Conservation (phyloP, 2,113 vertebrate genomes). For the Chamaea fasciata region DNA sequence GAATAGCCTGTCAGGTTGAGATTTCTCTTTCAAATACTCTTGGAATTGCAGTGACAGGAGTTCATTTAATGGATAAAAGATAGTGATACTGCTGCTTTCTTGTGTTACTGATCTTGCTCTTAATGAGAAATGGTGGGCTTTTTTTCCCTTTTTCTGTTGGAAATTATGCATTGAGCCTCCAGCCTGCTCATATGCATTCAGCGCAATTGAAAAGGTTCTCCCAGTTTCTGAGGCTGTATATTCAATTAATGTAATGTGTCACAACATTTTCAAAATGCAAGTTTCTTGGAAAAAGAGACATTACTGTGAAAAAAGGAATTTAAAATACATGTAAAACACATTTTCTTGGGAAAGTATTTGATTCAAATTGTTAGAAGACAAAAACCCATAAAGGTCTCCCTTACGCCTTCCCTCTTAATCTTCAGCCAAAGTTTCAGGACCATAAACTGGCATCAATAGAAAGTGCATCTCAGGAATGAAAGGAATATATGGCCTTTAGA, state of each 20-base stretch:
- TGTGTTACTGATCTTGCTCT: background rate
- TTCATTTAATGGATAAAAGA: background rate
- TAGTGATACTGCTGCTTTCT: background rate
- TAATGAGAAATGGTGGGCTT: background rate
- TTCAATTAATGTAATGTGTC: conserved; percentile 63
- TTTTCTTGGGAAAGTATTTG: background rate
- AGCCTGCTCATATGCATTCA: conserved; percentile 8
- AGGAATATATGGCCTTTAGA: conserved; percentile 39
- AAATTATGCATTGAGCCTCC: background rate
- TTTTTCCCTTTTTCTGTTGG: background rate
- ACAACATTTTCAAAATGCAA: conserved; percentile 68
- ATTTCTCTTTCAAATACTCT: background rate
- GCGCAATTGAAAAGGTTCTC: conserved; percentile 46
- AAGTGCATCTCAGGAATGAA: conserved; percentile 18
- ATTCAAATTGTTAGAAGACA: conserved; percentile 45
- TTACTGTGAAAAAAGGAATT: conserved; percentile 37
- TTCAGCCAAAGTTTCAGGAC: conserved; percentile 23
- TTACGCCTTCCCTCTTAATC: conserved; percentile 4
- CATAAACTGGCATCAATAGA: conserved; percentile 36
- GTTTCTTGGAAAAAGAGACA: conserved; percentile 58
- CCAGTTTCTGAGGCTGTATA: conserved; percentile 46
- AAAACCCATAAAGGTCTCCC: conserved; percentile 5
- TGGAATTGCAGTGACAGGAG: background rate
- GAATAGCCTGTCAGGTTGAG: background rate
- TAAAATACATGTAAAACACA: conserved; percentile 51